Evolutionary conservation across 2,113 vertebrate genomes (phyloP).

Genomic region (Uria lomvia): DNA sequence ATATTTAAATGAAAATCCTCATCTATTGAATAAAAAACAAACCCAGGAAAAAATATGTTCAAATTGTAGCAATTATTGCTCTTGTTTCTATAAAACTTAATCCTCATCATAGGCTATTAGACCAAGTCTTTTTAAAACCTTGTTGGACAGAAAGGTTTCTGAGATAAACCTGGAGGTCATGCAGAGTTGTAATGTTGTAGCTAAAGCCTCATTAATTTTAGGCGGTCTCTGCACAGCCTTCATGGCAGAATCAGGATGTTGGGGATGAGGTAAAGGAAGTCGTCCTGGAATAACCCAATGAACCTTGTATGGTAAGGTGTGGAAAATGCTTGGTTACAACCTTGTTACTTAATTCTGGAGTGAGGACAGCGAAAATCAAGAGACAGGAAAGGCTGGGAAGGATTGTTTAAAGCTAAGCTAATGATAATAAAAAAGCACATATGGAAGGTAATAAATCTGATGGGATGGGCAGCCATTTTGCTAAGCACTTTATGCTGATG

Average conservation of each 20-base stretch:
- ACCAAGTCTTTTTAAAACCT: not conserved
- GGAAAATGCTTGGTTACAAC: not conserved
- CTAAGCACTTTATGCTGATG: not conserved
- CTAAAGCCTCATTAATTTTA: not conserved
- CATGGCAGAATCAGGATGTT: not conserved
- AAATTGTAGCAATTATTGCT: not conserved
- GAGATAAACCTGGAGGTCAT: not conserved
- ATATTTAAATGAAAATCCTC: not conserved
- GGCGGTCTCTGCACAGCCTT: not conserved
- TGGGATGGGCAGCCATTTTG: conserved; percentile 36
- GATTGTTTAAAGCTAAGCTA: conserved; percentile 16
- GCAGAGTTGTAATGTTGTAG: not conserved
- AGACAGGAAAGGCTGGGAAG: not conserved
- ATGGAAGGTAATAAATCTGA: conserved; percentile 35
- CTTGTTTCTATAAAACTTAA: not conserved
- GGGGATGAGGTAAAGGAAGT: not conserved
- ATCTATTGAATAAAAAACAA: not conserved
- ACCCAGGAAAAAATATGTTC: not conserved
- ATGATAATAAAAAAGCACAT: conserved; percentile 34
- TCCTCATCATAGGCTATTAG: not conserved
- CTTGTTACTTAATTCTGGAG: not conserved
- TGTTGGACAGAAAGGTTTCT: not conserved
- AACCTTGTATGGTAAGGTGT: not conserved
- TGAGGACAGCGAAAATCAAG: conserved; percentile 12
- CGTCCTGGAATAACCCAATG: not conserved